A percentile compares a stretch with the other conserved stretches of the same genome.
Evolutionary conservation across 2,113 vertebrate species (phyloP).

Genomic region (Ophthalmotilapia sp.): DNA sequence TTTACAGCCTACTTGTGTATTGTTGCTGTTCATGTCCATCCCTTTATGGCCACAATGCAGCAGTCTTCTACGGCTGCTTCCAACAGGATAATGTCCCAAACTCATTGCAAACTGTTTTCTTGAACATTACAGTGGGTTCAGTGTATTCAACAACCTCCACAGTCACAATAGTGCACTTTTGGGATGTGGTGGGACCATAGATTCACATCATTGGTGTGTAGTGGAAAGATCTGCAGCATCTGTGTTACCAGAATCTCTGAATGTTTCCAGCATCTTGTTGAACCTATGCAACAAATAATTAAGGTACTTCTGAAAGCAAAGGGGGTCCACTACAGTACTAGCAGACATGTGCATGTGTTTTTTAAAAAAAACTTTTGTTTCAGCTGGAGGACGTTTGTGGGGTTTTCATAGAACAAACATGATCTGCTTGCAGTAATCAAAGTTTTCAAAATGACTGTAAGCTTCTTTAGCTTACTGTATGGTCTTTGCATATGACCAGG

Average conservation of each 20-base stretch:
- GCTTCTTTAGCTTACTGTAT: background rate
- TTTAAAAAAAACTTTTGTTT: rapidly evolving
- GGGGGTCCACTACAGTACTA: background rate
- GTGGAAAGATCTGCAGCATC: background rate
- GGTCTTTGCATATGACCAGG: background rate
- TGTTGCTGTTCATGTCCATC: background rate
- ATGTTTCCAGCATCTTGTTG: background rate
- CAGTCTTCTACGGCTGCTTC: background rate
- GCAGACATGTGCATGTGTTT: background rate
- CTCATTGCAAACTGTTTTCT: background rate
- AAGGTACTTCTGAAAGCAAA: background rate
- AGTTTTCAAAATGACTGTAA: background rate
- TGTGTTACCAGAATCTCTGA: background rate
- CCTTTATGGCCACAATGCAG: background rate
- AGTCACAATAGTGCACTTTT: background rate
- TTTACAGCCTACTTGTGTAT: background rate
- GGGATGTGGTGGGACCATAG: background rate
- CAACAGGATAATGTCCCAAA: background rate
- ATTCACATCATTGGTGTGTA: background rate
- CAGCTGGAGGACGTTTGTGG: background rate
- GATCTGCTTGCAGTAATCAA: background rate
- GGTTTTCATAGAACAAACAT: background rate
- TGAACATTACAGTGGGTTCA: background rate
- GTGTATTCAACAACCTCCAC: background rate
- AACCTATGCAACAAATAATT: background rate